phyloP scores from a whole-genome alignment of 2,888 invertebrate genomes.

The Phania funesta region DNA sequence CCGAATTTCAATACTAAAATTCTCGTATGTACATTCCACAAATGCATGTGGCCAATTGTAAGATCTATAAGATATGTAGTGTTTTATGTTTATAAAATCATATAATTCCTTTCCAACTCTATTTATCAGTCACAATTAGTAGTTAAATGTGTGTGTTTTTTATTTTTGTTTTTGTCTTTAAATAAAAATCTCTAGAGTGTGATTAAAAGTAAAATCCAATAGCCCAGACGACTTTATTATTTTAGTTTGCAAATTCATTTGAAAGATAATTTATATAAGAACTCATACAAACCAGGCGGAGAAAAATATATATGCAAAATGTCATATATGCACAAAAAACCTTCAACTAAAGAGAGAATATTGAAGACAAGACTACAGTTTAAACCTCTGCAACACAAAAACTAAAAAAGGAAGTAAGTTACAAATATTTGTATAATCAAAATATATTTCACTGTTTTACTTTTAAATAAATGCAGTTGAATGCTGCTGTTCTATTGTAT shows the following conservation, averaged over 20 bases:
- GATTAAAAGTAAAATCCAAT: slow-evolving; percentile 47
- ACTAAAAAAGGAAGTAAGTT: neutral
- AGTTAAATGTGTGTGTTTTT: slow-evolving; percentile 8
- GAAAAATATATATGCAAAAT: slow-evolving; percentile 16
- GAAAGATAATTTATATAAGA: slow-evolving; percentile 30
- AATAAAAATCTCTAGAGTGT: slow-evolving; percentile 47
- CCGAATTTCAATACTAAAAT: no score
- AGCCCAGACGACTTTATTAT: slow-evolving; percentile 46
- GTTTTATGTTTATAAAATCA: neutral
- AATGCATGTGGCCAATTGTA: no score
- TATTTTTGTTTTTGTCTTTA: slow-evolving; percentile 23
- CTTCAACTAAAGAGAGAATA: slow-evolving; percentile 11
- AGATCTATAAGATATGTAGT: no score
- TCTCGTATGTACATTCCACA: no score
- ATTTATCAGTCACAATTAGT: slow-evolving; percentile 24
- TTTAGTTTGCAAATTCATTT: slow-evolving; percentile 51
- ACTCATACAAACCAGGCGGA: neutral
- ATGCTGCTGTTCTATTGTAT: neutral
- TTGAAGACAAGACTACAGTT: slow-evolving; percentile 13
- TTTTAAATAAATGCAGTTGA: neutral
- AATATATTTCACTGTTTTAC: neutral
- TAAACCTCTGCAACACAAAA: slow-evolving; percentile 2
- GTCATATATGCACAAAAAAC: slow-evolving; percentile 4
- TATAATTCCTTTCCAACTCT: slow-evolving; percentile 6
- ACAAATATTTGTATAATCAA: neutral